Base-by-base conservation (phyloP, 2,113 vertebrate genomes). In the Ploceus nigricollis region DNA sequence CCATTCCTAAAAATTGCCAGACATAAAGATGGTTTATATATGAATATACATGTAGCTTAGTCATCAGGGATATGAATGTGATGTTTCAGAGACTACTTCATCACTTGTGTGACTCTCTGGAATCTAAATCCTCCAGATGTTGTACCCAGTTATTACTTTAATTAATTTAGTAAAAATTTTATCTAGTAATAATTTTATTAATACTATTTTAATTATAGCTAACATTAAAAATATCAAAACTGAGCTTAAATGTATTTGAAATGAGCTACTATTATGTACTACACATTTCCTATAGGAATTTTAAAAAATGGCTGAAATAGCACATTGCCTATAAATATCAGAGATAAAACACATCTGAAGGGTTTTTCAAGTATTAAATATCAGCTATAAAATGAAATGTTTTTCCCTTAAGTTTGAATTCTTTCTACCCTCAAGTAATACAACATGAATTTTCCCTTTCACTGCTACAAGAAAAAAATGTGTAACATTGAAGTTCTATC, bases 371-470 rank as follows among this genome's bases (percentile, higher is more conserved):
- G 51, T 90, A 92, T 88, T 97, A 87, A 94, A 78, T 83, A 94
- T 65, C 78, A 93, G 11, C 47, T 71, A n/a, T 72, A 91, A 87
- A 6, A 5, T 39, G 25, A 81, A 89, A 47, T 78, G 31, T 17
- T 82, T 95, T 85, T 85, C 68, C 69, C 77, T 70, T 76, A 82
- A 89, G 73, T 93, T 71, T 76, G 48, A 96, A 87, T 94, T 87
- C 95, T 87, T 94, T 93, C 61, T 89, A 91, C 83, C 91, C 93
- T 89, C 69, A 89, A 96, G 95, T 91, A 84, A 93, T 84, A 87
- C 19, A 82, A 95, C 80, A 87, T 53, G n/a, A 94, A 72, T 95
- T 95, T 93, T 84, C 65, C 70, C 57, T 89, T 94, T 89, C 73
- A 48, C 45, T 72, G 61, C 37, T 91, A 96, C 80, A 66, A 82